Conservation (phyloP, 2,888 invertebrate genomes). For the Chromoteleia sp. region DNA sequence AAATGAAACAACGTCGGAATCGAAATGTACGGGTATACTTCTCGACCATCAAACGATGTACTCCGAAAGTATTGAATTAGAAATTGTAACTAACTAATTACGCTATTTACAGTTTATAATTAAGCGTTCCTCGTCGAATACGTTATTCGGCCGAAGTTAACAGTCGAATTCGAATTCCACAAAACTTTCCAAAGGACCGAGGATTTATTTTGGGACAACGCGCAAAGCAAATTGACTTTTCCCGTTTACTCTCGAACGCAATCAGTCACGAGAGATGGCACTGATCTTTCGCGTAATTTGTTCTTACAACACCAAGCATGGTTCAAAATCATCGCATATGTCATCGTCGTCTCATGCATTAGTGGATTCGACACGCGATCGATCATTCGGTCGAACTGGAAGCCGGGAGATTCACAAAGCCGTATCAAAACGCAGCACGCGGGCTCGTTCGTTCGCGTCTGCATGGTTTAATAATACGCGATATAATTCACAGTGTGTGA, state of each 20-base stretch:
- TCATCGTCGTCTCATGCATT: constrained; percentile 45
- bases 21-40: constrained; percentile 29
- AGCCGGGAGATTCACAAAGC: constrained; percentile 60
- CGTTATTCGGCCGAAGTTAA: neutral
- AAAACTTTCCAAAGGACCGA: constrained; percentile 27
- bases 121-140: constrained; percentile 10
- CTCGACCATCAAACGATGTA: neutral
- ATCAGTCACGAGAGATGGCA: constrained; percentile 23
- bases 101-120: constrained; percentile 24
- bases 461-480: constrained; percentile 78
- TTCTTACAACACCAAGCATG: constrained; percentile 6
- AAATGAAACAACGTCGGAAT: neutral
- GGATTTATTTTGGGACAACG: constrained; percentile 1
- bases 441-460: constrained; percentile 53
- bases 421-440: constrained; percentile 67
- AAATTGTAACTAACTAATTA: constrained; percentile 51
- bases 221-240: constrained; percentile 33
- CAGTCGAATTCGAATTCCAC: constrained; percentile 13
- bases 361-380: constrained; percentile 48
- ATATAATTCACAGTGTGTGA: constrained; percentile 78
- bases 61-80: constrained; percentile 17
- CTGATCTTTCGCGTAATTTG: constrained; percentile 33
- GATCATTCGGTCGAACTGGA: constrained; percentile 50
- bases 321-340: constrained; percentile 34
- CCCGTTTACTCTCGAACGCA: constrained; percentile 4